Percentiles rank a stretch among this genome's conserved stretches.
Evolutionary conservation across 2,888 invertebrate genomes (phyloP).

Genomic region (Colletes collaris): DNA sequence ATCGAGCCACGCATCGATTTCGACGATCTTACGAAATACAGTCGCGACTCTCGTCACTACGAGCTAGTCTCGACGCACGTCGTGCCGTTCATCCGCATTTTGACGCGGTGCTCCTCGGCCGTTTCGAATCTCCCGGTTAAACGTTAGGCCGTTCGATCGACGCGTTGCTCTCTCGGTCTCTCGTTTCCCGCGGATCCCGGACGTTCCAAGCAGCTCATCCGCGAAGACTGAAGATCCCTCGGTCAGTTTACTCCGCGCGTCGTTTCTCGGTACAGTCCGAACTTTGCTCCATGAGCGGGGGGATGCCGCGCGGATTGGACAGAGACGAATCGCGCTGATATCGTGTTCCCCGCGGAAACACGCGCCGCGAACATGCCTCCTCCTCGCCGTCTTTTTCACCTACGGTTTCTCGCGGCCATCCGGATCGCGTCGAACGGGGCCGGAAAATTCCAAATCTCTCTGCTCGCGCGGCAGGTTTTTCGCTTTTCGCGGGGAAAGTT

Average conservation of each 20-base stretch:
- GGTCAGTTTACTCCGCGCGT: slow-evolving; percentile 75
- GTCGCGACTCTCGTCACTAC: too few species aligned
- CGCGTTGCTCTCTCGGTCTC: neutral
- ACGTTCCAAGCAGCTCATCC: slow-evolving; percentile 58
- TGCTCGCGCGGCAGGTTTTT: too few species aligned
- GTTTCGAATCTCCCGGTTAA: too few species aligned
- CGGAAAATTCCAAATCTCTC: neutral
- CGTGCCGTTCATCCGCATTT: slow-evolving; percentile 18
- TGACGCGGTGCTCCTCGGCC: neutral
- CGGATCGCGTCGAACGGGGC: too few species aligned
- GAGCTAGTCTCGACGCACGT: neutral
- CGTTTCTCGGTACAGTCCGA: slow-evolving; percentile 69
- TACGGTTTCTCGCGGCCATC: neutral
- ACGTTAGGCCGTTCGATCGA: too few species aligned
- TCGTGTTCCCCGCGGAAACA: slow-evolving; percentile 71
- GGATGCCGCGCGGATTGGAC: slow-evolving; percentile 76
- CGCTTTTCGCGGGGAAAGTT: neutral
- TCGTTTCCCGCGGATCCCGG: slow-evolving; percentile 21
- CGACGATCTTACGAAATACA: too few species aligned
- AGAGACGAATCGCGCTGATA: slow-evolving; percentile 71
- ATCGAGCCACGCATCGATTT: slow-evolving; percentile 22
- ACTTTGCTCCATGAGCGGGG: slow-evolving; percentile 76
- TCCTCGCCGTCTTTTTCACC: slow-evolving; percentile 13
- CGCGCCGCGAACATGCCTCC: slow-evolving; percentile 76
- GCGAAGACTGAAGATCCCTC: slow-evolving; percentile 76